These are phyloP conservation scores for Ethmia dodecea DNA, from an alignment of 2,888 invertebrate genomes.

Conservation along the genomic window DNA sequence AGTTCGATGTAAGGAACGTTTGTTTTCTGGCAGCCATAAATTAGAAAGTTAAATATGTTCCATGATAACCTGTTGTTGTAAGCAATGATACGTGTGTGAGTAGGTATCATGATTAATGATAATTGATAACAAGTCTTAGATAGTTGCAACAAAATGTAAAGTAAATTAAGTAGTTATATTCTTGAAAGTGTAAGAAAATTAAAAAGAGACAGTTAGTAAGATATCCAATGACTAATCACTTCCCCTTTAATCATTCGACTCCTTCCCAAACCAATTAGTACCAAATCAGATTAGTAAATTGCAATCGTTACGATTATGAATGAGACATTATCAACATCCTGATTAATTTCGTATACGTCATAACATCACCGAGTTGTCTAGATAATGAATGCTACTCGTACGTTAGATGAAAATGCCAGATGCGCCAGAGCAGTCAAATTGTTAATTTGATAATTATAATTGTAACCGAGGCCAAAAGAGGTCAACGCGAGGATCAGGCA, in stretches of 20 bases:
- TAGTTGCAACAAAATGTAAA: no score
- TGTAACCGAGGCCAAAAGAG: constrained; percentile 11
- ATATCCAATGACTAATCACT: no score
- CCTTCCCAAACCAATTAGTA: not conserved
- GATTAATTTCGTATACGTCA: constrained; percentile 51
- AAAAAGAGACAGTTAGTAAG: no score
- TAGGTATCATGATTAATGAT: no score
- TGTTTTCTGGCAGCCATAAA: no score
- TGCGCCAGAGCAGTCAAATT: constrained; percentile 17
- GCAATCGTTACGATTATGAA: constrained; percentile 50
- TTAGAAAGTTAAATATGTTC: no score
- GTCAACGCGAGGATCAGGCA: constrained; percentile 6
- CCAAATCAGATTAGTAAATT: constrained; percentile 29
- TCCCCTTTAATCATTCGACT: not conserved
- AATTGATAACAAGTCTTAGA: no score
- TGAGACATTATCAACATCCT: constrained; percentile 62
- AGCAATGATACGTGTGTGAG: no score
- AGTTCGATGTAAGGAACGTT: no score
- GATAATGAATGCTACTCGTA: constrained; percentile 18
- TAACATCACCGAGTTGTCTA: constrained; percentile 15
- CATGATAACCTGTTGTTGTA: no score
- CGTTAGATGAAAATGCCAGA: constrained; percentile 20
- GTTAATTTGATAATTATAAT: constrained; percentile 17
- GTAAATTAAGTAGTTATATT: no score
- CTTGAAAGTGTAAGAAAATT: no score